Base-by-base conservation (phyloP, 2,113 vertebrate species). In the Hippocampus abdominalis region DNA sequence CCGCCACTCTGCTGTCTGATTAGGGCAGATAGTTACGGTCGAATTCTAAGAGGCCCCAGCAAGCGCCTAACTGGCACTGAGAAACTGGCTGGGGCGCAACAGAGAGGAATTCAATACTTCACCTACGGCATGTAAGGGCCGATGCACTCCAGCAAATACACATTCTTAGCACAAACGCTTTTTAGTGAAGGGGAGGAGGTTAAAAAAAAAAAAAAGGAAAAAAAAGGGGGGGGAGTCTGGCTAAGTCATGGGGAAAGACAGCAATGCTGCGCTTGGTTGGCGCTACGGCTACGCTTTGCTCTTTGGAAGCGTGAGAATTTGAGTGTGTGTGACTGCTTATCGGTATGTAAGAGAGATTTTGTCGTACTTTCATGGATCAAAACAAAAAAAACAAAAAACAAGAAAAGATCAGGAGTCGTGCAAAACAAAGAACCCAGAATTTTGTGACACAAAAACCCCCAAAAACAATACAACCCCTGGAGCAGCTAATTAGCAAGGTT, bases 51-150 rank as follows among this genome's bases (percentile, higher is more conserved):
- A 81, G 68, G 66, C 71, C 61, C 77, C 64, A 15, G 79, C 4
- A 44, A 82, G 73, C 42, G 3, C 49, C 71, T 69, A 73, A 70
- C 76, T 64, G 73, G 69, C 82, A 72, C 40, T 13, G 18, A 81
- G 71, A 64, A 64, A 68, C 59, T 53, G 72, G 74, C 72, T 3
- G 25, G 36, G 73, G 76, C 70, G 75, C 75, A 85, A 71, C 16
- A 1, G 59, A 71, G 76, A 84, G 69, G 78, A 79, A 87, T 86
- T 86, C 79, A 80, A 84, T 85, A 78, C 83, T 75, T 84, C 84
- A 86, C 78, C 84, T 79, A 54, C 67, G 65, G 71, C 64, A 73
- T 69, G 76, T 73, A 76, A 78, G 80, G 70, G 74, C 70, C 77
- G 72, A 16, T 69, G 72, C 71, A 80, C 74, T 71, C 51, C 39